Evolutionary conservation across 2,888 invertebrate genomes (phyloP).

Genomic region (Lissonota sp.): DNA sequence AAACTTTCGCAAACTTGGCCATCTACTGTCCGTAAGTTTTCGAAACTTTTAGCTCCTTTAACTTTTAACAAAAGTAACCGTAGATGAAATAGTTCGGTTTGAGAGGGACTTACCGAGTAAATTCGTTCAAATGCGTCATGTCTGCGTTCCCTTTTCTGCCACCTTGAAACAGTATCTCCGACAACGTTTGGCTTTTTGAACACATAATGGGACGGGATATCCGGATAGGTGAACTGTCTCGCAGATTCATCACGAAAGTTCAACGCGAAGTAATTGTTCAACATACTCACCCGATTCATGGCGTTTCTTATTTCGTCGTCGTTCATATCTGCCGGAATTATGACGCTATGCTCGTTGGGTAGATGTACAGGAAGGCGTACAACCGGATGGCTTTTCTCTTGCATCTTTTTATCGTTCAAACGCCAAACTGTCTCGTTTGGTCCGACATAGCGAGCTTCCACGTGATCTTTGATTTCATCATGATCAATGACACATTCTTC

Average conservation of each 20-base stretch:
- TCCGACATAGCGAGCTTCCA: slow-evolving; percentile 24
- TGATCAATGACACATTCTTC: slow-evolving; percentile 31
- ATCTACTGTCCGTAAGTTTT: slow-evolving; percentile 63
- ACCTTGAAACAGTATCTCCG: background rate
- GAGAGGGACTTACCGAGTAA: slow-evolving; percentile 67
- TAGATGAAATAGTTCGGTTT: slow-evolving; percentile 68
- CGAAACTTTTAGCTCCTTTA: slow-evolving; percentile 61
- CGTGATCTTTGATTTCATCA: slow-evolving; percentile 43
- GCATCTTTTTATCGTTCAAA: too few species aligned
- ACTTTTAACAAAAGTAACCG: slow-evolving; percentile 70
- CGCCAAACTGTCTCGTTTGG: too few species aligned
- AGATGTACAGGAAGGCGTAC: slow-evolving; percentile 14
- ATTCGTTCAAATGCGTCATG: slow-evolving; percentile 66
- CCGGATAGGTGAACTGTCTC: too few species aligned
- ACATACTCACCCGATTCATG: slow-evolving; percentile 29
- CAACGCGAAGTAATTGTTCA: slow-evolving; percentile 42
- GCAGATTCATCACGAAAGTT: background rate
- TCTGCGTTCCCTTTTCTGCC: slow-evolving; percentile 44
- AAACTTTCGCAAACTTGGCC: slow-evolving; percentile 32
- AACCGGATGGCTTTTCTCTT: too few species aligned
- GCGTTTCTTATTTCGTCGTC: slow-evolving; percentile 37
- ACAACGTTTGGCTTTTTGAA: slow-evolving; percentile 18
- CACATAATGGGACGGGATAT: slow-evolving; percentile 7
- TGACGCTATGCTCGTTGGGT: slow-evolving; percentile 28
- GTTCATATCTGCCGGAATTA: slow-evolving; percentile 32